Evolutionary conservation across 2,888 invertebrate genomes (phyloP), one percentile per base, ranked within the genome.

Genomic region (Pecten maximus): DNA sequence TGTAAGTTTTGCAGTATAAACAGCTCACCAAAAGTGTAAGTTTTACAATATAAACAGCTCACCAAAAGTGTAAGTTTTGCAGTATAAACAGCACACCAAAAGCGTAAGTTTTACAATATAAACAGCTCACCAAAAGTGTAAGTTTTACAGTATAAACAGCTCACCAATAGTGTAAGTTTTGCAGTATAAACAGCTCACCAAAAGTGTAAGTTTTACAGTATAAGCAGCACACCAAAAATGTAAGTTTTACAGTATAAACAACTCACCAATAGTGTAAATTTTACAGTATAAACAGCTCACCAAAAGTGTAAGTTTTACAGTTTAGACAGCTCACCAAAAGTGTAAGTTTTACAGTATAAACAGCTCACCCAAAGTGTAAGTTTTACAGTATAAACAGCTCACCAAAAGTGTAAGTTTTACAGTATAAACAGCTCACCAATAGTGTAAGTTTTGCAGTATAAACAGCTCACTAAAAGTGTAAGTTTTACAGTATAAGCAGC

Each of bases 141-240:
- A 23, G 23, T 60, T 16, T n/a, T n/a, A 4, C 93, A 93, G 19
- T 90, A 93, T 89, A 93, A 92, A 91, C 94, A 93, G 86, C 94
- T 94, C 50, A 91, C 91, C 15, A 92, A 92, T 91, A 88, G 91
- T 91, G 92, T 91, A 94, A 54, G 94, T 94, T 39, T 89, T 94
- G 0, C 93, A 93, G n/a, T 91, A 93, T 89, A 93, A 92, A 91
- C 94, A 93, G 86, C 94, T 94, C 50, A 91, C 91, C 12, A 92
- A 93, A 91, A 88, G 91, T 91, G 92, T 92, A 90, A 28, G 35
- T 90, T 88, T 28, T 40, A n/a, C 28, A 54, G 15, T 28, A 60
- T 60, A 60, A 60, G 3, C 60, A 60, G 28, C 60, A n/a, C 60
- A 60, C 60, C 60, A 60, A 60, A 60, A 60, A 3, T 6, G 35